Base-by-base conservation (phyloP, 2,113 vertebrate species). In the Nettapus auritus region DNA sequence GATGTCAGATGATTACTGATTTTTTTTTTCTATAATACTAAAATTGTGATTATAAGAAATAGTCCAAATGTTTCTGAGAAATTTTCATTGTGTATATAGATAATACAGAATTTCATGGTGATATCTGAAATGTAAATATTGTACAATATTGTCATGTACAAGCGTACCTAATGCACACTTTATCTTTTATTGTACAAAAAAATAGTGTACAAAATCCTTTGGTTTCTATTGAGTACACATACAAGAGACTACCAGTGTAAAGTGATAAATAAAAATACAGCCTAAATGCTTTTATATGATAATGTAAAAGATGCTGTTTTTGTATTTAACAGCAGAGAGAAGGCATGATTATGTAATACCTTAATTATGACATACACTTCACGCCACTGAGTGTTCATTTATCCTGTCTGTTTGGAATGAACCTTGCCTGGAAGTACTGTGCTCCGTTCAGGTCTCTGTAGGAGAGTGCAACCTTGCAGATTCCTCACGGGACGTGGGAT, bases 171-270 rank as follows among this genome's bases (percentile, higher is more conserved):
- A 99, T 99, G 99, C 99, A 99, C 99, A 99, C 98, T 99, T 99
- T 99, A 99, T 99, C 99, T 99, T 99, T 99, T 99, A 99, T 99
- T 99, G 99, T 99, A 99, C 99, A 99, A 99, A 99, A 98, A 98
- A 98, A 98, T 99, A 99, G 98, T 99, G 99, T 99, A 99, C 99
- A 99, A 99, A 99, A 98, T 99, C 98, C 98, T 99, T 98, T 99
- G 98, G 98, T 99, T 99, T 99, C 98, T 99, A 99, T 99, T 98
- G 98, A 99, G 98, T 98, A 97, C 98, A 98, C 97, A 98, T 98
- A 98, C 98, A 97, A 98, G 98, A 98, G 98, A 98, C 97, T 98
- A 98, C 96, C 98, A 97, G 97, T 98, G 98, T 98, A 98, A 98
- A 99, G 98, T 98, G 98, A 98, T 98, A 98, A 98, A 98, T 98